Conservation (phyloP, 2,888 invertebrate species). For the Nymphalis polychloros region DNA sequence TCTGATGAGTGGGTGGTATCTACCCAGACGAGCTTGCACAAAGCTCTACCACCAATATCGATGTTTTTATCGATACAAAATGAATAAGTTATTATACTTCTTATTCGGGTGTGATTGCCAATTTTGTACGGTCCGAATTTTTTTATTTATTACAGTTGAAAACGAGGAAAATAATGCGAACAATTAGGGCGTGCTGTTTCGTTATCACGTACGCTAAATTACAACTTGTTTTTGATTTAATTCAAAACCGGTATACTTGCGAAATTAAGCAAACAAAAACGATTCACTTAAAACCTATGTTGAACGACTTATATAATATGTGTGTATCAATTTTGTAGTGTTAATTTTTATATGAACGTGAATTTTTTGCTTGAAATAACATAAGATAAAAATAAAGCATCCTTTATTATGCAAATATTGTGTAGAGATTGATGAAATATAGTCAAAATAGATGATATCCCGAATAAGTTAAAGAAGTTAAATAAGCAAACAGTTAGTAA, state of each 20-base stretch:
- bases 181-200: slow-evolving; percentile 33
- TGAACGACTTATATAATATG: background rate
- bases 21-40: no score
- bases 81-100: background rate
- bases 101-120: background rate
- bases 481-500: no score
- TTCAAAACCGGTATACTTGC: slow-evolving; percentile 20
- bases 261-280: background rate
- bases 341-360: background rate
- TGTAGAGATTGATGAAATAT: no score
- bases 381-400: no score
- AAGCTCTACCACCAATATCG: no score
- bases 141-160: slow-evolving; percentile 17
- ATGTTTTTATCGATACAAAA: no score
- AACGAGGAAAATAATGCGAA: slow-evolving; percentile 24
- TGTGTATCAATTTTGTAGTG: background rate
- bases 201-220: slow-evolving; percentile 19
- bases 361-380: background rate
- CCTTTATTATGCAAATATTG: no score
- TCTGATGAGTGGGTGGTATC: no score
- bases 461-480: no score
- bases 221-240: slow-evolving; percentile 18
- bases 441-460: no score
- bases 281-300: background rate
- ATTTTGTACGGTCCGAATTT: slow-evolving; percentile 19